Evolutionary conservation across 2,888 invertebrate genomes (phyloP).

Genomic region (Chrysolina haemoptera): DNA sequence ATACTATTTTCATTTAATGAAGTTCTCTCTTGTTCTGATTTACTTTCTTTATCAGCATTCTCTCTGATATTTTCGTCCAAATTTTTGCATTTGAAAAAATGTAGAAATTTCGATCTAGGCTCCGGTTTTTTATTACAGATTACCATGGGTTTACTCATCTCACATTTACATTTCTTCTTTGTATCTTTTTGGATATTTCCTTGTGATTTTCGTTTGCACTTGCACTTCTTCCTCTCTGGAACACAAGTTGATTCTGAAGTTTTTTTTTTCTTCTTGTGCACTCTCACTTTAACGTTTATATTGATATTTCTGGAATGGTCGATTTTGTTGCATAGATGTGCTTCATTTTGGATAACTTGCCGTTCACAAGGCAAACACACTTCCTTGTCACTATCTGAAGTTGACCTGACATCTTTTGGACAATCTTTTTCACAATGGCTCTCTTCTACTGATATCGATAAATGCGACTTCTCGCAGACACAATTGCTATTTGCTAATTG

Average conservation of each 20-base stretch:
- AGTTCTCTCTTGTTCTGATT: background rate
- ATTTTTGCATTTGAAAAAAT: conserved; percentile 18
- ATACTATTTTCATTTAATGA: background rate
- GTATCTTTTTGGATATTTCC: conserved; percentile 11
- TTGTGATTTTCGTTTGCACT: background rate
- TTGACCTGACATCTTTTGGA: background rate
- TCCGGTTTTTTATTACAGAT: conserved; percentile 38
- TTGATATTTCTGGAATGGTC: background rate
- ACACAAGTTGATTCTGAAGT: background rate
- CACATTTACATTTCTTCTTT: conserved; percentile 26
- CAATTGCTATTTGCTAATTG: background rate
- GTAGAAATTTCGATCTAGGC: conserved; percentile 13
- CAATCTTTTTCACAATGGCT: background rate
- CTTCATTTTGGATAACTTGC: background rate
- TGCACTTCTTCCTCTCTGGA: background rate
- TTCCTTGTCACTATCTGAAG: background rate
- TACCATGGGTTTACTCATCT: conserved; percentile 31
- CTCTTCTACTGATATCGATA: background rate
- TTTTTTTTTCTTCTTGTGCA: conserved; percentile 7
- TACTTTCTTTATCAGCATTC: background rate
- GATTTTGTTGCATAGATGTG: background rate
- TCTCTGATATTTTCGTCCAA: background rate
- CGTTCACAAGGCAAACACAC: background rate
- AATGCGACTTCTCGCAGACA: background rate
- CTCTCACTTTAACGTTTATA: conserved; percentile 14